Conservation (phyloP, 2,797 vertebrate genomes). For the Alcedo atthis region DNA sequence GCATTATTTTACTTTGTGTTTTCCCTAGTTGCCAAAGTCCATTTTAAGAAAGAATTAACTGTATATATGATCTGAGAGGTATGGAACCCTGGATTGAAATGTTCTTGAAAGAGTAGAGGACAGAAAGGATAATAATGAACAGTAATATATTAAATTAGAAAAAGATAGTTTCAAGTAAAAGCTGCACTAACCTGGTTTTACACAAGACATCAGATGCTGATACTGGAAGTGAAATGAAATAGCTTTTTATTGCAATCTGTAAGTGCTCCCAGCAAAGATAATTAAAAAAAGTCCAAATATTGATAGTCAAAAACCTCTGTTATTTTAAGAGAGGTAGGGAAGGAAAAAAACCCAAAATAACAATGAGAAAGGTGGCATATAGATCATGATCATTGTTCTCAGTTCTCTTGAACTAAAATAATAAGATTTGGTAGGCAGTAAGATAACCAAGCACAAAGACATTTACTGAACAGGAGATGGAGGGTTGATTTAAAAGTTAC, state of each 20-base stretch:
- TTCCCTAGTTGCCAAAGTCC: background rate
- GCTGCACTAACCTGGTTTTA: background rate
- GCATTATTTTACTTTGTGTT: slow-evolving; percentile 37
- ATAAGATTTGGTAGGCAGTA: background rate
- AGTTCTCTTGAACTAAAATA: background rate
- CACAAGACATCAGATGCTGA: background rate
- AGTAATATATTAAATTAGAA: background rate
- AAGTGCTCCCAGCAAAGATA: background rate
- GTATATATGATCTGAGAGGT: background rate
- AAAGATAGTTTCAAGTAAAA: background rate
- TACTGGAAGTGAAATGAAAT: background rate
- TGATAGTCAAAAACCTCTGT: background rate
- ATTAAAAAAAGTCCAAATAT: background rate
- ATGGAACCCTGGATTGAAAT: background rate
- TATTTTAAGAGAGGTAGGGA: background rate
- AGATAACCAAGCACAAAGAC: background rate
- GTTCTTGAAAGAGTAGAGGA: background rate
- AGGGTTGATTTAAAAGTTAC: background rate
- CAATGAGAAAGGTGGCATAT: background rate
- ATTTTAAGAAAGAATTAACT: slow-evolving; percentile 9
- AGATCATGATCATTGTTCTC: background rate
- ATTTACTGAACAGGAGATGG: background rate
- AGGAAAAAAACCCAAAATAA: background rate
- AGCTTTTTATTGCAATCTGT: background rate
- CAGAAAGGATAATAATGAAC: background rate